Evolutionary conservation across 2,797 vertebrate species (phyloP).

Genomic region (Poecilia velifera): DNA sequence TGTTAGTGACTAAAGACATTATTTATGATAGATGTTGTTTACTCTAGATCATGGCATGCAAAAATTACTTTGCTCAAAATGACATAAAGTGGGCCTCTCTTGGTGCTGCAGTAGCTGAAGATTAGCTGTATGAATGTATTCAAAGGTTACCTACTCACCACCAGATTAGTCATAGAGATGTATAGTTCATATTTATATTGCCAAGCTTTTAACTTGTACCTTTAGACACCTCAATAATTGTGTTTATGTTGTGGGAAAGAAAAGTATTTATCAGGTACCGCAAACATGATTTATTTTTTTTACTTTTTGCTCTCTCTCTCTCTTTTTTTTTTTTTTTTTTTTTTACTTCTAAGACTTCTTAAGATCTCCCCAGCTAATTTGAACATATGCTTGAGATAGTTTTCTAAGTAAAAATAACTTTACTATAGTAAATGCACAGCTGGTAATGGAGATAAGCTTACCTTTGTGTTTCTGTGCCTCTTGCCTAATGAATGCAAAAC

Average conservation of each 20-base stretch:
- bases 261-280: background rate
- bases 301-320: no score
- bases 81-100: background rate
- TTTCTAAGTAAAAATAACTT: background rate
- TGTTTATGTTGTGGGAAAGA: background rate
- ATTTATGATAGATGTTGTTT: background rate
- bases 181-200: background rate
- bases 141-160: background rate
- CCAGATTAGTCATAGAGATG: background rate
- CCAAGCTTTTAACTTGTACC: background rate
- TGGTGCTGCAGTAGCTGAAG: background rate
- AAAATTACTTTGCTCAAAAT: background rate
- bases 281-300: background rate
- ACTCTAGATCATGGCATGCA: background rate
- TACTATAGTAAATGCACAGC: background rate
- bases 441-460: background rate
- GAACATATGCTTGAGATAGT: background rate
- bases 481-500: conserved; percentile 3
- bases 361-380: background rate
- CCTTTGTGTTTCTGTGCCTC: conserved; percentile 3
- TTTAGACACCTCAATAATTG: background rate
- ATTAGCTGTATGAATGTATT: background rate
- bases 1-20: background rate
- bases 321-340: no score
- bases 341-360: no score